Evolutionary conservation across 2,113 vertebrate genomes (phyloP).

Genomic region (Promerops cafer): DNA sequence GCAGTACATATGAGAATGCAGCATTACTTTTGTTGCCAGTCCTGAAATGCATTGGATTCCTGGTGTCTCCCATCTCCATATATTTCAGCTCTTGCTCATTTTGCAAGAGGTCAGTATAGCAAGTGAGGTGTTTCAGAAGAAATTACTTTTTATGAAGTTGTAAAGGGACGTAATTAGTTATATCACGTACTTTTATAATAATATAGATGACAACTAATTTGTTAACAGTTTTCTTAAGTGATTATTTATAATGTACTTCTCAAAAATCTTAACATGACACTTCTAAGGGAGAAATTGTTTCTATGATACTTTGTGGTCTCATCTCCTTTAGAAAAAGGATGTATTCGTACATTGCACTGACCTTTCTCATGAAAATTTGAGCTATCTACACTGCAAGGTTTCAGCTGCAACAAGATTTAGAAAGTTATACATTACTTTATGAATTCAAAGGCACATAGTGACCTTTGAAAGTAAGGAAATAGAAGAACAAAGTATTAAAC

Average conservation of each 20-base stretch:
- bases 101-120: background rate
- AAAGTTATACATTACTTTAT: background rate
- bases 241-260: background rate
- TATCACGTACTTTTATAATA: background rate
- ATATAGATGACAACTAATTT: background rate
- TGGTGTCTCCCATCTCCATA: background rate
- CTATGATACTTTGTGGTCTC: background rate
- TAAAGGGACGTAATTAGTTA: background rate
- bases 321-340: background rate
- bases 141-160: background rate
- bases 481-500: background rate
- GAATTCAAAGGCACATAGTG: background rate
- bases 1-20: background rate
- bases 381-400: background rate
- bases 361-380: background rate
- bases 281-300: background rate
- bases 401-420: background rate
- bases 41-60: background rate
- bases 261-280: background rate
- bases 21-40: background rate
- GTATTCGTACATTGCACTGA: background rate
- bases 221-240: background rate
- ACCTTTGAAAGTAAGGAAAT: background rate
- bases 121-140: background rate
- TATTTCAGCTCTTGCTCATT: background rate